Conservation (phyloP, 2,113 vertebrate species). For the Mirza zaza region DNA sequence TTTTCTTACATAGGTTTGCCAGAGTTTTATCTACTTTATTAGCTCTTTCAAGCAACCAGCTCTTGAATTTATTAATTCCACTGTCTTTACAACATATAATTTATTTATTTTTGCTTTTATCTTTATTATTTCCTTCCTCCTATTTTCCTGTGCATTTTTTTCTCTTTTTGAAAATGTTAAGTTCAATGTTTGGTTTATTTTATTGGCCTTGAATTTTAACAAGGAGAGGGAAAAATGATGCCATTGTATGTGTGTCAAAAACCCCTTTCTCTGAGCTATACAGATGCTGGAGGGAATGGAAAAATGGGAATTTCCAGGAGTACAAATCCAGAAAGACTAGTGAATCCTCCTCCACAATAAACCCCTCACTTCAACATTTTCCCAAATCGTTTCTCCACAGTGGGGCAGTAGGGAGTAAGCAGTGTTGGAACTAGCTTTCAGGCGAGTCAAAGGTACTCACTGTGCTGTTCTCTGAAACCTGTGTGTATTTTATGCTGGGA, state of each 20-base stretch:
- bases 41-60: constrained; percentile 49
- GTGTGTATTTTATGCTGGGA: not conserved
- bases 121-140: constrained; percentile 66
- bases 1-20: constrained; percentile 60
- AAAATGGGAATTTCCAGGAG: not conserved
- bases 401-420: constrained; percentile 67
- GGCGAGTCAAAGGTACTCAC: not conserved
- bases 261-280: not conserved
- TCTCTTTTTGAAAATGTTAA: constrained; percentile 51
- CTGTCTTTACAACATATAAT: constrained; percentile 60
- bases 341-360: not conserved
- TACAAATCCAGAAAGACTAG: not conserved
- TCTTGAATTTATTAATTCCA: constrained; percentile 65
- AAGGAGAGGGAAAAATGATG: not conserved
- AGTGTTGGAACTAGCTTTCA: not conserved
- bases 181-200: constrained; percentile 8
- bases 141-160: constrained; percentile 37
- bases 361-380: not conserved
- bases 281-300: not conserved
- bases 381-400: constrained; percentile 58
- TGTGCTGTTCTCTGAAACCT: not conserved
- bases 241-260: not conserved
- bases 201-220: constrained; percentile 49
- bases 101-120: constrained; percentile 67
- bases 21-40: constrained; percentile 70